phyloP scores from a whole-genome alignment of 2,888 invertebrate genomes.

The Leucophenga montana region DNA sequence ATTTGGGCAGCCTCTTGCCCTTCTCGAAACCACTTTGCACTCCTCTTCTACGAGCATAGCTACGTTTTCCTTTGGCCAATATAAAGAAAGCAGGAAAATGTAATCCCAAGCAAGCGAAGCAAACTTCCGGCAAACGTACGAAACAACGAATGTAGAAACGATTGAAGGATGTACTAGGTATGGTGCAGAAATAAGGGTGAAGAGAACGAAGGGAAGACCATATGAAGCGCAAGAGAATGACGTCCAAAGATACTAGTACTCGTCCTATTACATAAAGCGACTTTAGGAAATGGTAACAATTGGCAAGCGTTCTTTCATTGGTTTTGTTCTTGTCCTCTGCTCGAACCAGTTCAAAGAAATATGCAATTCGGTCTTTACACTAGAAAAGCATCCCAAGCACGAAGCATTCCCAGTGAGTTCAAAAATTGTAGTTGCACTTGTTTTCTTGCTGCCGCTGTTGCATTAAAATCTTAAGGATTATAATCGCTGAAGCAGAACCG shows the following conservation, averaged over 20 bases:
- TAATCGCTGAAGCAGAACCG: conserved; percentile 53
- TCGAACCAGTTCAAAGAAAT: no score
- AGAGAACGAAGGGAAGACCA: no score
- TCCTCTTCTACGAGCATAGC: not conserved
- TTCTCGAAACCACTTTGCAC: not conserved
- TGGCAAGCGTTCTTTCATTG: conserved; percentile 50
- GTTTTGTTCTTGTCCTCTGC: not conserved
- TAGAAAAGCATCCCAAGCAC: not conserved
- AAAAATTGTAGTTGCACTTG: conserved; percentile 11
- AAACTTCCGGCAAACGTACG: conserved; percentile 57
- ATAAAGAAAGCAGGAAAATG: conserved; percentile 57
- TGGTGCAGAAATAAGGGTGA: no score
- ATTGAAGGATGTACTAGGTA: no score
- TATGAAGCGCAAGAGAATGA: conserved; percentile 53
- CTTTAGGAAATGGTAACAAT: conserved; percentile 59
- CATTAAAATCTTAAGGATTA: conserved; percentile 50
- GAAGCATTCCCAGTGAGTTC: not conserved
- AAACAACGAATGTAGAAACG: no score
- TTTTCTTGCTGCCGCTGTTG: conserved; percentile 20
- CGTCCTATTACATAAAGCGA: conserved; percentile 17
- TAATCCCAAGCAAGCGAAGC: conserved; percentile 65
- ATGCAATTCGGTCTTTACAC: no score
- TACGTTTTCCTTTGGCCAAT: conserved; percentile 6
- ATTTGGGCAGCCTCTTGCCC: not conserved
- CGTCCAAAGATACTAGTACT: conserved; percentile 63